Evolutionary conservation across 2,888 invertebrate species (phyloP).

Genomic region (Leucoptera coffeella): DNA sequence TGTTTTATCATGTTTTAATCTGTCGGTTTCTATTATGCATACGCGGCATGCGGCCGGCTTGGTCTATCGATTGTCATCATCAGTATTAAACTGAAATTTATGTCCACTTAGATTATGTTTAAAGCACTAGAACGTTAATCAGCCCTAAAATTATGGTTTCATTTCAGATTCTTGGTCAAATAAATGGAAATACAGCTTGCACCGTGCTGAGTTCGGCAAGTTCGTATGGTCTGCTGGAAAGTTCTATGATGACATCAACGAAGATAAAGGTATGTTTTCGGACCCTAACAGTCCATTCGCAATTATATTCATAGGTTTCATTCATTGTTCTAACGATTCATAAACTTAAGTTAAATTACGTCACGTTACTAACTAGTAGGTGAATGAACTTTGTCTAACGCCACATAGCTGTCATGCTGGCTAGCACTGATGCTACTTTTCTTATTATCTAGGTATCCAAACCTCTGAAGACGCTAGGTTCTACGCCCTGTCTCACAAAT

Average conservation of each 20-base stretch:
- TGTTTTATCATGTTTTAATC: conserved; percentile 11
- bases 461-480: conserved; percentile 96
- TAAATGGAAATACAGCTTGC: conserved; percentile 89
- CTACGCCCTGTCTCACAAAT: conserved; percentile 93
- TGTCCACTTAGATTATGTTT: too few relatives aligned
- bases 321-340: conserved; percentile 1
- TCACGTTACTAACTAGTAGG: background rate
- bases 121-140: conserved; percentile 1
- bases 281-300: too few relatives aligned
- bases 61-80: conserved; percentile 20
- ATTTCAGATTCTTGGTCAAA: conserved; percentile 80
- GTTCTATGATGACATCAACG: conserved; percentile 87
- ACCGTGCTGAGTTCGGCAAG: conserved; percentile 92
- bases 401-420: too few relatives aligned
- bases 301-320: too few relatives aligned
- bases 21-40: conserved; percentile 1
- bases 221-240: conserved; percentile 88
- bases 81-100: too few relatives aligned
- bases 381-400: too few relatives aligned
- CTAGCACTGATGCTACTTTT: too few relatives aligned
- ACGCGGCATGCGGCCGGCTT: background rate
- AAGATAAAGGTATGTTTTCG: conserved; percentile 77
- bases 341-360: background rate
- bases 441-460: conserved; percentile 77
- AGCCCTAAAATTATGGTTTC: conserved; percentile 7